phyloP scores from a whole-genome alignment of 2,113 vertebrate genomes.

The Mormoops blainvillei region DNA sequence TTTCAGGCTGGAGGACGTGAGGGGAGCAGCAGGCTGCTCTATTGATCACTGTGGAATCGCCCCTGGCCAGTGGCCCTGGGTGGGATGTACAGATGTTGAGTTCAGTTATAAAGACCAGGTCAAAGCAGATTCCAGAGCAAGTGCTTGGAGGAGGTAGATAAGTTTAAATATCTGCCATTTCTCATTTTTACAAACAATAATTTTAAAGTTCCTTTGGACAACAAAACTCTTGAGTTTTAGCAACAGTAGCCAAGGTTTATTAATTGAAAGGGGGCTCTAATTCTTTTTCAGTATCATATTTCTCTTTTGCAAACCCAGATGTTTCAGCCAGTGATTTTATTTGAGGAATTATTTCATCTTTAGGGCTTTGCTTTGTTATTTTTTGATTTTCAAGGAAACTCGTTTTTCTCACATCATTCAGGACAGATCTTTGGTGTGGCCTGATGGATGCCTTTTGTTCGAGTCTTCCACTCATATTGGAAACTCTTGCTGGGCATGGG shows the following conservation, averaged over 20 bases:
- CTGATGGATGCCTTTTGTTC: background rate
- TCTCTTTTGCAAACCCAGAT: constrained; percentile 51
- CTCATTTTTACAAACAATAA: constrained; percentile 46
- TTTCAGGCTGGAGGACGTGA: constrained; percentile 28
- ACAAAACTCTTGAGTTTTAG: constrained; percentile 24
- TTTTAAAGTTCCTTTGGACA: constrained; percentile 56
- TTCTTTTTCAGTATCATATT: constrained; percentile 43
- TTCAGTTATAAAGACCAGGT: constrained; percentile 2
- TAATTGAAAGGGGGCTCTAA: constrained; percentile 34
- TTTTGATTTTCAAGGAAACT: constrained; percentile 23
- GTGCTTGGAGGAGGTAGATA: background rate
- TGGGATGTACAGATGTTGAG: background rate
- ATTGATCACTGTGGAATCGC: constrained; percentile 49
- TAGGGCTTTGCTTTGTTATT: constrained; percentile 46
- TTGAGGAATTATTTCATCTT: constrained; percentile 51
- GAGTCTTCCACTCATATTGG: background rate
- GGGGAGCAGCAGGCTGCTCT: background rate
- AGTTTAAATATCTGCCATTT: constrained; percentile 46
- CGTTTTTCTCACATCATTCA: background rate
- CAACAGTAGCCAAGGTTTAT: constrained; percentile 51
- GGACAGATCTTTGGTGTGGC: background rate
- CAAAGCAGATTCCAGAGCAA: constrained; percentile 21
- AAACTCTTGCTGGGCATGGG: background rate
- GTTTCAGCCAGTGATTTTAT: constrained; percentile 65
- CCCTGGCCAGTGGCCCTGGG: background rate